Conservation (phyloP, 2,113 vertebrate genomes). For the Aegypius monachus region DNA sequence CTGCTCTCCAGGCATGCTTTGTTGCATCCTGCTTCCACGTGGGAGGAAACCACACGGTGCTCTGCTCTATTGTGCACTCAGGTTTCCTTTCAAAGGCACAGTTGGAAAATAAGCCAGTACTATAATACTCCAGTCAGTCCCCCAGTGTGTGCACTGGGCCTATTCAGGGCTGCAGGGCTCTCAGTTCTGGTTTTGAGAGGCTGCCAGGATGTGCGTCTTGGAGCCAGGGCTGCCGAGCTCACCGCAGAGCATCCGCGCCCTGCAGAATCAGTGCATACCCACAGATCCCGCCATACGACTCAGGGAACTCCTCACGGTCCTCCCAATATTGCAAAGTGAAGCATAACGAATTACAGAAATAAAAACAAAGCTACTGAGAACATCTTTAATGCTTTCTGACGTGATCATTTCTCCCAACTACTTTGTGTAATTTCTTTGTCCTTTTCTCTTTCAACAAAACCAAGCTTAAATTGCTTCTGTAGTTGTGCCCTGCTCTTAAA, state of each 20-base stretch:
- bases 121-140: background rate
- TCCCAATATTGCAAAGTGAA: background rate
- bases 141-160: accelerated
- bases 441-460: background rate
- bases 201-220: accelerated
- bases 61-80: accelerated
- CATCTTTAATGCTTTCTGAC: background rate
- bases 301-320: background rate
- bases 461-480: background rate
- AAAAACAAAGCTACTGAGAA: background rate
- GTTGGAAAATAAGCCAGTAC: background rate
- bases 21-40: background rate
- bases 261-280: accelerated
- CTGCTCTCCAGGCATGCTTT: background rate
- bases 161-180: background rate
- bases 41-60: accelerated
- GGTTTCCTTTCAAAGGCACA: background rate
- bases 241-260: accelerated
- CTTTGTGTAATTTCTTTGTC: background rate
- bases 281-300: accelerated
- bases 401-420: background rate
- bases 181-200: background rate
- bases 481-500: background rate
- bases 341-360: background rate
- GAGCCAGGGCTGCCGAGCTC: background rate